Conservation (phyloP, 2,888 invertebrate species). For the Euphydryas editha region DNA sequence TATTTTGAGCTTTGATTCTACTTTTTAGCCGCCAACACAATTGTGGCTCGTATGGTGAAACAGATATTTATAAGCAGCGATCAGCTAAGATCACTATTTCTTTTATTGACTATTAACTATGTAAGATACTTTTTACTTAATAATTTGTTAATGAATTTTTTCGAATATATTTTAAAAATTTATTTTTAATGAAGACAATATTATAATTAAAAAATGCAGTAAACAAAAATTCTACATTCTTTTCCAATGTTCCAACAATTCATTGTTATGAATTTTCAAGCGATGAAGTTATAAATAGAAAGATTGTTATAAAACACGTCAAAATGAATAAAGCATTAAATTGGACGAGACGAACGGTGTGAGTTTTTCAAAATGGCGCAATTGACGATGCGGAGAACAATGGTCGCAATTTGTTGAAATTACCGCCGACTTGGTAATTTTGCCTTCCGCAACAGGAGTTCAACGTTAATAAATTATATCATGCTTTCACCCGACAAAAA, state of each 20-base stretch:
- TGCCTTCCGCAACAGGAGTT: constrained; percentile 38
- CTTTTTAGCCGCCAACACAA: no score
- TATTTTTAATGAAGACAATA: no score
- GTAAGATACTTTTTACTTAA: no score
- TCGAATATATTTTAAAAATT: no score
- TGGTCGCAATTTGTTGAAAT: constrained; percentile 71
- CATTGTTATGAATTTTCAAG: background rate
- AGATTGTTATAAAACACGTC: constrained; percentile 17
- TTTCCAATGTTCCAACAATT: background rate
- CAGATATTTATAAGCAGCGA: no score
- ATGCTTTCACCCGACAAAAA: background rate
- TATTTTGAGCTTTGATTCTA: no score
- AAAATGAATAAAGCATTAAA: constrained; percentile 40
- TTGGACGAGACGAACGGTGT: constrained; percentile 34
- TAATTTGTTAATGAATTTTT: no score
- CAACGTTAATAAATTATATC: constrained; percentile 34
- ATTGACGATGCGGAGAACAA: constrained; percentile 56
- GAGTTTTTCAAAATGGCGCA: constrained; percentile 44
- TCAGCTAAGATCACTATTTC: no score
- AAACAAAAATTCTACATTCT: no score
- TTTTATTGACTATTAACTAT: no score
- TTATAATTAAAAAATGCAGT: no score
- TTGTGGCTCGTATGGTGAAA: no score
- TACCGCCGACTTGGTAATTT: constrained; percentile 51
- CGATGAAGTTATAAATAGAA: constrained; percentile 7